These are phyloP conservation scores for Dysidea cf. avara DNA, from an alignment of 37 sponge, comb jelly and placozoan species.

Conservation along the genomic window DNA sequence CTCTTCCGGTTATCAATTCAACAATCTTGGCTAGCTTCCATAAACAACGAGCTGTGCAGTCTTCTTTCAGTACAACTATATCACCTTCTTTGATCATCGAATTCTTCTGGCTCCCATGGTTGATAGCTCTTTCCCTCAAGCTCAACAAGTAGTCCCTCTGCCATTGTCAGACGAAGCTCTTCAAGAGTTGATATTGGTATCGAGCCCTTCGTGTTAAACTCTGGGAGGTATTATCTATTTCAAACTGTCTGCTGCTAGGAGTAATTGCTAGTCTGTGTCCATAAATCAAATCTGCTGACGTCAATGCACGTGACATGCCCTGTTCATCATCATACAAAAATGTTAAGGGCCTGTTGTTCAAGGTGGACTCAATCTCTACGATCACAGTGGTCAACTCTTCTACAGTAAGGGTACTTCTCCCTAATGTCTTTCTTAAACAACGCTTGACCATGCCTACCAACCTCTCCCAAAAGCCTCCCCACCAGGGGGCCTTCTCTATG, in stretches of 20 bases:
- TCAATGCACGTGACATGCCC: neutral
- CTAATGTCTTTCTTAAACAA: neutral
- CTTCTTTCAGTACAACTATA: constrained; percentile 22
- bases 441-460: neutral
- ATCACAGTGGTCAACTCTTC: neutral
- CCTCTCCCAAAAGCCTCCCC: neutral
- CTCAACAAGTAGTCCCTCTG: too few relatives aligned
- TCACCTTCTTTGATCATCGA: constrained; percentile 6
- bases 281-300: neutral
- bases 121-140: too few relatives aligned
- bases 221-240: too few relatives aligned
- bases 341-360: neutral
- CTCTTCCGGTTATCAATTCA: neutral
- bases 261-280: neutral
- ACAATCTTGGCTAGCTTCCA: constrained; percentile 6
- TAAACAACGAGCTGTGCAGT: neutral
- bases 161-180: too few relatives aligned
- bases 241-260: too few relatives aligned
- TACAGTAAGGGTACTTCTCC: neutral
- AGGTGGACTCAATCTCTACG: neutral
- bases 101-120: too few relatives aligned
- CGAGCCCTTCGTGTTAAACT: too few relatives aligned
- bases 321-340: neutral
- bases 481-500: constrained; percentile 6
- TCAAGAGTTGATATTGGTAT: too few relatives aligned